phyloP scores from a whole-genome alignment of 2,113 vertebrate genomes.

The Ciconia maguari region DNA sequence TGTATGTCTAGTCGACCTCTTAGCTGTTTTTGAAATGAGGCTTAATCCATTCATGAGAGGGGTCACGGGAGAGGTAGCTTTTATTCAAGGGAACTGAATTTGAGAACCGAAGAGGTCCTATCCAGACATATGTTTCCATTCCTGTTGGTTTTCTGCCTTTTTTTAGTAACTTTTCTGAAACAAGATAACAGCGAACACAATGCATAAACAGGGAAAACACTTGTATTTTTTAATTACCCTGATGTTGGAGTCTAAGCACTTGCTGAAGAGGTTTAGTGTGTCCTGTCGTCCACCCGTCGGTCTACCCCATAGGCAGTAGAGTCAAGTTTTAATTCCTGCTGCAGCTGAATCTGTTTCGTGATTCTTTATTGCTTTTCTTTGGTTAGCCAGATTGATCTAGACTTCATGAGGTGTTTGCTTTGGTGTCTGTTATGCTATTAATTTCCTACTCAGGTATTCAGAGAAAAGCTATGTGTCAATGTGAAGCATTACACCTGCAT shows the following conservation, averaged over 20 bases:
- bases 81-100: neutral
- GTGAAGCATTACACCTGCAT: neutral
- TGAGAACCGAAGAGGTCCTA: neutral
- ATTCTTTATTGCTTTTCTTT: neutral
- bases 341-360: neutral
- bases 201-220: neutral
- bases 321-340: neutral
- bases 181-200: neutral
- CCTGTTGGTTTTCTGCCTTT: neutral
- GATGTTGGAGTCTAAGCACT: neutral
- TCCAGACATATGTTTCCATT: neutral
- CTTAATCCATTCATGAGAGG: neutral
- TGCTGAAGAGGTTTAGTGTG: neutral
- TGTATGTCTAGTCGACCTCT: neutral
- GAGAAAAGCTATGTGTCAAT: neutral
- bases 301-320: neutral
- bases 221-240: neutral
- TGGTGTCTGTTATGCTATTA: neutral
- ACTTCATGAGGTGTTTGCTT: neutral
- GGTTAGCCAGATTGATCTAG: neutral
- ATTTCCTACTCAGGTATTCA: conserved; percentile 25
- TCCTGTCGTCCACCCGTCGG: fast-evolving
- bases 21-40: neutral
- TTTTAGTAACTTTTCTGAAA: neutral
- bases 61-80: neutral